These are phyloP conservation scores for Heliconius hermathena DNA, from an alignment of 1,140 invertebrate genomes.

Conservation along the genomic window DNA sequence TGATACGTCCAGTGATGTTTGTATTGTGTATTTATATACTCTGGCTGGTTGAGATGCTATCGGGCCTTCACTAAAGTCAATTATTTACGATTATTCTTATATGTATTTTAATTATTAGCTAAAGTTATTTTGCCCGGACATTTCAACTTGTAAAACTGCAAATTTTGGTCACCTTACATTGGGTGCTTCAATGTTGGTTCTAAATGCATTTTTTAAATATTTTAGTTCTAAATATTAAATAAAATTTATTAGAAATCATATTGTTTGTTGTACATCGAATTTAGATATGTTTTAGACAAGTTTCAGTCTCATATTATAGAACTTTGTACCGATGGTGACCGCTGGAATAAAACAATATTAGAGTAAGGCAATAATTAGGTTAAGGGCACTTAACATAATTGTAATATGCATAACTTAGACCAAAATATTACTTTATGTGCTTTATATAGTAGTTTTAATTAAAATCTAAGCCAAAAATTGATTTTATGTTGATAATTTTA, in stretches of 20 bases:
- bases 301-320: slow-evolving; percentile 53
- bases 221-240: slow-evolving; percentile 14
- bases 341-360: slow-evolving; percentile 69
- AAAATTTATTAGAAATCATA: not conserved
- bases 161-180: not conserved
- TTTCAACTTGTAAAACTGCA: no score
- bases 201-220: slow-evolving; percentile 26
- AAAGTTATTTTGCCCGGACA: no score
- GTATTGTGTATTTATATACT: slow-evolving; percentile 43
- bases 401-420: slow-evolving; percentile 79
- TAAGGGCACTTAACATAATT: slow-evolving; percentile 78
- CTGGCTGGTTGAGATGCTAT: not conserved
- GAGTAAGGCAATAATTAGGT: slow-evolving; percentile 77
- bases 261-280: slow-evolving; percentile 14
- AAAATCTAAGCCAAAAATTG: slow-evolving; percentile 81
- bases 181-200: slow-evolving; percentile 35
- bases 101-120: no score
- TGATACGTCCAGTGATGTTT: slow-evolving; percentile 78
- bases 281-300: slow-evolving; percentile 8
- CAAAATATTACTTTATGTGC: slow-evolving; percentile 80
- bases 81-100: not conserved
- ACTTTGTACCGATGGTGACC: slow-evolving; percentile 53
- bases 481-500: slow-evolving; percentile 73
- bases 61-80: slow-evolving; percentile 22
- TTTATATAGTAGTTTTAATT: slow-evolving; percentile 79